A percentile compares a stretch with the other conserved stretches of the same genome.
Conservation (phyloP, 2,797 vertebrate species). For the Xiphorhynchus erythropygius region DNA sequence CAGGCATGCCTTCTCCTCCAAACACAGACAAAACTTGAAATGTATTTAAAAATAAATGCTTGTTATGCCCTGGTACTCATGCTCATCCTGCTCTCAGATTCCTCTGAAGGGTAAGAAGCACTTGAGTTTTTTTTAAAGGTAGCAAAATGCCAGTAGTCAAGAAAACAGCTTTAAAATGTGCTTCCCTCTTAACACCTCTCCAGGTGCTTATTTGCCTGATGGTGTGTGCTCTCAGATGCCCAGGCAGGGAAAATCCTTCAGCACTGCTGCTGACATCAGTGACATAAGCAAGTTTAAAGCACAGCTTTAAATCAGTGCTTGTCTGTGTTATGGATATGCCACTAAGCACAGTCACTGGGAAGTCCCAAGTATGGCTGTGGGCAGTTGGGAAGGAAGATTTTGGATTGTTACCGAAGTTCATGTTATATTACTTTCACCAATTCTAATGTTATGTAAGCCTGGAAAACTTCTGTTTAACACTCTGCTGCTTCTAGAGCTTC, state of each 20-base stretch:
- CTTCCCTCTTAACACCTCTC: not conserved
- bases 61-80: not conserved
- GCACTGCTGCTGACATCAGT: not conserved
- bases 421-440: not conserved
- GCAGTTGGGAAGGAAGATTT: not conserved
- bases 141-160: not conserved
- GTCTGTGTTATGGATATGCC: not conserved
- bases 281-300: not conserved
- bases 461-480: not conserved
- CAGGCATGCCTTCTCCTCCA: not conserved
- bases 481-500: not conserved
- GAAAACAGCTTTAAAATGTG: not conserved
- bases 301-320: not conserved
- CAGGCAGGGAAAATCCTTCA: not conserved
- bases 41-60: not conserved
- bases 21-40: not conserved
- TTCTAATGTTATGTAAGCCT: not conserved
- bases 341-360: not conserved
- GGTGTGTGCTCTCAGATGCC: fast-evolving
- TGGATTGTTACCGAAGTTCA: not conserved
- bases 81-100: not conserved
- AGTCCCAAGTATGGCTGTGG: not conserved
- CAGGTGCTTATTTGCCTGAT: not conserved
- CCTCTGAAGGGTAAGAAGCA: not conserved
- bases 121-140: not conserved